Conservation (phyloP, 2,888 invertebrate species). For the Nomada flava region DNA sequence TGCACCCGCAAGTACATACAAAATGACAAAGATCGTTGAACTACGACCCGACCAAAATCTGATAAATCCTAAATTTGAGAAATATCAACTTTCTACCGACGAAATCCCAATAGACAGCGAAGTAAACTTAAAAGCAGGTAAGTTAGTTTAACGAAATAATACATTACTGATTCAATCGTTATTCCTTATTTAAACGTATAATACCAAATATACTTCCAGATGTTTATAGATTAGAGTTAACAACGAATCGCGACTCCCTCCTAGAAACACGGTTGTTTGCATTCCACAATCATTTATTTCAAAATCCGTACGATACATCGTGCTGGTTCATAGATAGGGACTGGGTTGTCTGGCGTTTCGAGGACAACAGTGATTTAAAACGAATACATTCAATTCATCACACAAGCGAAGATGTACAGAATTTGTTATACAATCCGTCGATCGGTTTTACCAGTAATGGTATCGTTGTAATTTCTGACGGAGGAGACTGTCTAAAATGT, state of each 20-base stretch:
- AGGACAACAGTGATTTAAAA: conserved; percentile 61
- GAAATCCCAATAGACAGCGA: conserved; percentile 68
- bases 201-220: conserved; percentile 69
- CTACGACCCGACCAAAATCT: conserved; percentile 76
- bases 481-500: conserved; percentile 73
- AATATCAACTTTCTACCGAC: conserved; percentile 79
- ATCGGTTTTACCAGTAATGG: conserved; percentile 76
- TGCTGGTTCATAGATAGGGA: conserved; percentile 80
- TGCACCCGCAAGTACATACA: not conserved
- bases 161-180: not conserved
- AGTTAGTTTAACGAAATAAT: conserved; percentile 21
- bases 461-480: conserved; percentile 73
- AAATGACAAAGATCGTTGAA: conserved; percentile 79
- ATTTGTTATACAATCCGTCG: conserved; percentile 77
- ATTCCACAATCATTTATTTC: conserved; percentile 81
- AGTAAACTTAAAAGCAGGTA: conserved; percentile 73
- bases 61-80: conserved; percentile 77
- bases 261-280: conserved; percentile 81
- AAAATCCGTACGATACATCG: conserved; percentile 78
- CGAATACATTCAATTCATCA: conserved; percentile 61
- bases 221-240: conserved; percentile 76
- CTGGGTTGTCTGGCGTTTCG: conserved; percentile 75
- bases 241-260: conserved; percentile 77
- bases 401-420: conserved; percentile 26
- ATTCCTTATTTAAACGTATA: not conserved